Evolutionary conservation across 1,140 invertebrate genomes (phyloP).

Genomic region (Drosophila eugracilis): DNA sequence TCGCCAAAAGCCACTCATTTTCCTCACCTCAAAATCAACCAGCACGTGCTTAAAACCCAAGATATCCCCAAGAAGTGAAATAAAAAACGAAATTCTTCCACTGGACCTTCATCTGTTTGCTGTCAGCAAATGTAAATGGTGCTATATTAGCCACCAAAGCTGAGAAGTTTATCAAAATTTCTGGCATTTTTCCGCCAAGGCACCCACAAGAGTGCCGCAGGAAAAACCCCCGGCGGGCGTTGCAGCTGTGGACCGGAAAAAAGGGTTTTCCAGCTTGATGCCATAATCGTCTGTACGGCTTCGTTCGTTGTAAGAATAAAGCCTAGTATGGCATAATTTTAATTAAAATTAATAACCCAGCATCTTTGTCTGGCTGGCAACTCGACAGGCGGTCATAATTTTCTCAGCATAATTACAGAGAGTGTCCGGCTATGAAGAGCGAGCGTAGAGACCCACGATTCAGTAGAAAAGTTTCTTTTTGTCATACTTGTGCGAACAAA

Average conservation of each 20-base stretch:
- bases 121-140: constrained; percentile 65
- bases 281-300: constrained; percentile 45
- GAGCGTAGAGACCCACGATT: constrained; percentile 19
- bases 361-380: constrained; percentile 59
- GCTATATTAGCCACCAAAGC: constrained; percentile 55
- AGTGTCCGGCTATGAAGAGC: constrained; percentile 27
- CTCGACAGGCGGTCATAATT: constrained; percentile 74
- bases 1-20: background rate
- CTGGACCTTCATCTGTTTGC: constrained; percentile 46
- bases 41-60: constrained; percentile 21
- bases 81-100: constrained; percentile 13
- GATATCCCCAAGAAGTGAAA: background rate
- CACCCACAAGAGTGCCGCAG: background rate
- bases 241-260: constrained; percentile 18
- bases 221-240: background rate
- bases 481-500: constrained; percentile 82
- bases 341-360: constrained; percentile 81
- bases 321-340: constrained; percentile 77
- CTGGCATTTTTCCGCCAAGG: constrained; percentile 22
- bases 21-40: background rate
- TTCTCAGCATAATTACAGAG: constrained; percentile 72
- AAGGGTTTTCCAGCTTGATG: constrained; percentile 33
- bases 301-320: constrained; percentile 20
- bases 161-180: constrained; percentile 48
- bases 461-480: constrained; percentile 69